Percentiles rank a stretch among this genome's conserved stretches.
Conservation (phyloP, 2,888 invertebrate species). For the Dysmachus trigonus region DNA sequence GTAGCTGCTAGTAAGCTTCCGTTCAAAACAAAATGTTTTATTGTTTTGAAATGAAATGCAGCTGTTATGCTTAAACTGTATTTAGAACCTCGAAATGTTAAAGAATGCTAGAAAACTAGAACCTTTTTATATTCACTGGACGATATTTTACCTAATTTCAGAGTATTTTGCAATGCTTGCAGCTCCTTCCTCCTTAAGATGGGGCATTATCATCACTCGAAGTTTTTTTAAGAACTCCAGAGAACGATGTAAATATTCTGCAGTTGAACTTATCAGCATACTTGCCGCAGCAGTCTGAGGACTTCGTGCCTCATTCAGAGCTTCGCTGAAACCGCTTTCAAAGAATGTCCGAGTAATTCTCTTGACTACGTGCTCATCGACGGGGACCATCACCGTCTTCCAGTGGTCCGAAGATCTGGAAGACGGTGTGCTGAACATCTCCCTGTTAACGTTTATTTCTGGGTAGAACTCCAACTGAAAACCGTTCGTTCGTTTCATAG, state of each 20-base stretch:
- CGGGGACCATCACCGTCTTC: slow-evolving; percentile 69
- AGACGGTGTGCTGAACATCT: slow-evolving; percentile 69
- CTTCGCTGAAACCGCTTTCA: slow-evolving; percentile 77
- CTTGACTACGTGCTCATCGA: slow-evolving; percentile 77
- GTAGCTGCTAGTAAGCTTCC: too few species aligned
- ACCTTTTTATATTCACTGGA: background rate
- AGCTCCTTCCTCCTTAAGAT: slow-evolving; percentile 64
- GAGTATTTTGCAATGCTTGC: slow-evolving; percentile 64
- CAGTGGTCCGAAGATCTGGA: slow-evolving; percentile 65
- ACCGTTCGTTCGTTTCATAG: background rate
- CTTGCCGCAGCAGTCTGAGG: slow-evolving; percentile 58
- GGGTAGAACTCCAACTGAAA: slow-evolving; percentile 73
- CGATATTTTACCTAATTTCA: slow-evolving; percentile 64
- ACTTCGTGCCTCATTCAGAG: slow-evolving; percentile 71
- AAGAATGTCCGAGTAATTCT: slow-evolving; percentile 79
- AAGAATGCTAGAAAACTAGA: too few species aligned
- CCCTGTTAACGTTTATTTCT: slow-evolving; percentile 72
- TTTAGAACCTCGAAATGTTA: too few species aligned
- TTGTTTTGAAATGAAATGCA: too few species aligned
- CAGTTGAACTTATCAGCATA: slow-evolving; percentile 67
- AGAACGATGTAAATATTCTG: slow-evolving; percentile 67
- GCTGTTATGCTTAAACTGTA: too few species aligned
- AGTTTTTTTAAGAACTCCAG: slow-evolving; percentile 68
- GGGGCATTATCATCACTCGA: slow-evolving; percentile 69
- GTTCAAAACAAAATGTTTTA: too few species aligned